Percentiles rank a stretch among this genome's conserved stretches.
Conservation (phyloP, 2,888 invertebrate species). For the Cerastoderma edule region DNA sequence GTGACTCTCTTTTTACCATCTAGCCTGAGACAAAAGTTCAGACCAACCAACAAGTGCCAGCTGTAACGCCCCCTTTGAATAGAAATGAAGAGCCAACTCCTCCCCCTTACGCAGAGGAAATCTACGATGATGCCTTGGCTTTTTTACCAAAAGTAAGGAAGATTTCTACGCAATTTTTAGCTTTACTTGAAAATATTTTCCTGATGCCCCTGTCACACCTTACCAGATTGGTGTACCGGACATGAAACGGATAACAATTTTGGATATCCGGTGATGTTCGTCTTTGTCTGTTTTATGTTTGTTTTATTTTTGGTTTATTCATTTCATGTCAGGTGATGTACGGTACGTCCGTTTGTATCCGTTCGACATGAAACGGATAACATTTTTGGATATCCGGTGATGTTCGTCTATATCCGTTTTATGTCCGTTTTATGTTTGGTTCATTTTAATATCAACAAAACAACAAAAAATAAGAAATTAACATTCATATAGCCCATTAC, state of each 20-base stretch:
- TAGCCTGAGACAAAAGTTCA: constrained; percentile 1
- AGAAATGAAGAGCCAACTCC: neutral
- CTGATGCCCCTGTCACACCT: neutral
- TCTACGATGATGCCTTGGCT: constrained; percentile 40
- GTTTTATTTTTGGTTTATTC: neutral
- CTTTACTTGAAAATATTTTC: neutral
- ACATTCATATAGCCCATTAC: no score
- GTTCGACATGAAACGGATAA: no score
- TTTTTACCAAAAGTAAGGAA: constrained; percentile 7
- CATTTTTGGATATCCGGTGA: no score
- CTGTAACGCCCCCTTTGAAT: neutral
- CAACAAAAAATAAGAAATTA: no score
- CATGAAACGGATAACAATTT: no score
- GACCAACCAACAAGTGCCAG: constrained; percentile 29
- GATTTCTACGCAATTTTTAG: no score
- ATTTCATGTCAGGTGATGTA: no score
- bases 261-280: neutral
- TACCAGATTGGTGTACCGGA: neutral
- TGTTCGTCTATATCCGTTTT: no score
- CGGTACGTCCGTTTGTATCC: no score
- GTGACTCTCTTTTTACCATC: no score
- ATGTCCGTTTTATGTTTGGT: no score
- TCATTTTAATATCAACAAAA: no score
- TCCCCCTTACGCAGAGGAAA: constrained; percentile 30
- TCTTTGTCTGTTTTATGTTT: neutral